Evolutionary conservation across 2,113 vertebrate species (phyloP).

Genomic region (Phyllostomus discolor): DNA sequence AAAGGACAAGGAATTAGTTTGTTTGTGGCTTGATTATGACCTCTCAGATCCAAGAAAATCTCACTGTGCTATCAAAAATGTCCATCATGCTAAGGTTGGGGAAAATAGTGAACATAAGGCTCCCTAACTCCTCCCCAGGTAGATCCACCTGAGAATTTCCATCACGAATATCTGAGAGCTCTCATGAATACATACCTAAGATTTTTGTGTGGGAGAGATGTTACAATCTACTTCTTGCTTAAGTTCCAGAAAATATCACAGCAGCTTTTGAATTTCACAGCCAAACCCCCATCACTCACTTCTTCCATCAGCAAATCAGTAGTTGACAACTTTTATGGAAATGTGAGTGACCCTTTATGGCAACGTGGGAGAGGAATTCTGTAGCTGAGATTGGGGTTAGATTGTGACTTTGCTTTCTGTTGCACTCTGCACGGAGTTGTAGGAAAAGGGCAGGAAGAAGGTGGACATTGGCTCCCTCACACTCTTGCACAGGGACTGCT

Average conservation of each 20-base stretch:
- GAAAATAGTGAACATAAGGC: not conserved
- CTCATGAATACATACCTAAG: not conserved
- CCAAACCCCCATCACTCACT: not conserved
- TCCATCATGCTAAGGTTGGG: not conserved
- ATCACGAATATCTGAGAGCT: not conserved
- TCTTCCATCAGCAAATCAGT: not conserved
- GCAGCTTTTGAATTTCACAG: not conserved
- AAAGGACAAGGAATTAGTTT: not conserved
- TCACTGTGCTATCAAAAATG: not conserved
- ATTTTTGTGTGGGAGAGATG: conserved; percentile 30
- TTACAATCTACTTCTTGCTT: not conserved
- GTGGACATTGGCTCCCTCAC: rapidly evolving
- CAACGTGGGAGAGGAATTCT: not conserved
- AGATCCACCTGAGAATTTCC: not conserved
- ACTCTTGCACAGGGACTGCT: rapidly evolving
- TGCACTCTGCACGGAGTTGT: not conserved
- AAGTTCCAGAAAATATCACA: not conserved
- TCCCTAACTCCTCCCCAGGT: not conserved
- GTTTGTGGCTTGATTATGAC: not conserved
- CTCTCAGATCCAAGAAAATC: not conserved
- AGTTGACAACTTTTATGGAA: not conserved
- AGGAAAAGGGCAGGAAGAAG: not conserved
- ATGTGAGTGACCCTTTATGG: not conserved
- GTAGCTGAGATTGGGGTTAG: not conserved
- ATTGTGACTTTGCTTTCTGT: not conserved